Base-by-base conservation (phyloP, 1,140 invertebrate species). In the Chironomus striatipennis region DNA sequence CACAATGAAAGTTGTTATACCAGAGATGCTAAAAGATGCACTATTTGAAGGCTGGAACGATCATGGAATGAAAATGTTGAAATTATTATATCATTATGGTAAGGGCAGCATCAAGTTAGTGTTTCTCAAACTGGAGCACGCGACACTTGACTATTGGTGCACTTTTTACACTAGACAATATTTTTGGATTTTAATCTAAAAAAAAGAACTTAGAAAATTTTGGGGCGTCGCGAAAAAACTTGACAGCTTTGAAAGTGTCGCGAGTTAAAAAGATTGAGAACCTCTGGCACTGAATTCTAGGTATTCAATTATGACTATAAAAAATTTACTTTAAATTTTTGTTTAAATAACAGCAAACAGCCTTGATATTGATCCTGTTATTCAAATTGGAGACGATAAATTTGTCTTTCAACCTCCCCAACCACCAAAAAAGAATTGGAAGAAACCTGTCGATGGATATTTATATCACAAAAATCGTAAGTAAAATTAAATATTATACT, bases 41-140 rank as follows among this genome's bases (percentile, higher is more conserved):
- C 79, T 81, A 43, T 82, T 82, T 67, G 74, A 74, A 0, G 79
- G 79, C 73, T 82, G 81, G 81, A 78, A 78, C 21, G 77, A 80
- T 9, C 77, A 79, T 70, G 17, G 18, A 18, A 77, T 75, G 12
- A 74, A 78, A 72, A 78, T 82, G 17, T 77, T 79, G 7, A 78
- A 77, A 0, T 75, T 82, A 0, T 75, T 82, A 20, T 78, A 77
- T 73, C 78, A 79, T 42, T 82, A 78, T 76, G 78, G 78, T 4
- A 77, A 78, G 6, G 5, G 24, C 24, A 34, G 24, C 24, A 34
- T n/a, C n/a, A n/a, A n/a, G n/a, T n/a, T n/a, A n/a, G n/a, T n/a
- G n/a, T n/a, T n/a, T n/a, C n/a, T n/a, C n/a, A n/a, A n/a, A n/a
- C n/a, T n/a, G n/a, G n/a, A n/a, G n/a, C n/a, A n/a, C n/a, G n/a